A percentile compares a stretch with the other conserved stretches of the same genome.
phyloP scores from a whole-genome alignment of 1,140 invertebrate species.

The Trichomalopsis sarcophagae region DNA sequence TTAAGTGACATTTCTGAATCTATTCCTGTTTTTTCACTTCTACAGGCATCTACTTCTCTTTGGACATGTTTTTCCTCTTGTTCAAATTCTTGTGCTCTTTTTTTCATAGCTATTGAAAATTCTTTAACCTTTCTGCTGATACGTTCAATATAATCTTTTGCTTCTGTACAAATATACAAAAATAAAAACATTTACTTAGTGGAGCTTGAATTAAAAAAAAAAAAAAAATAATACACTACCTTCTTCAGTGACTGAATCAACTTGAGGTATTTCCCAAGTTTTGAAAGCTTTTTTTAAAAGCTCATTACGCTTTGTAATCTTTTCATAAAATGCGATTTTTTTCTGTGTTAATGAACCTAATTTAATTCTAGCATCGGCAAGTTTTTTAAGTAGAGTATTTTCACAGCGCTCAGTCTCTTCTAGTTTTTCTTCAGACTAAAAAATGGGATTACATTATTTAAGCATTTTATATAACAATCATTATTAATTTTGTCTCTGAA shows the following conservation, averaged over 20 bases:
- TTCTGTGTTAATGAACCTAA: constrained; percentile 49
- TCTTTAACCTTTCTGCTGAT: constrained; percentile 70
- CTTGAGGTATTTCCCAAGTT: constrained; percentile 58
- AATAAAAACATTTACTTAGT: not conserved
- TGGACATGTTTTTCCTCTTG: constrained; percentile 74
- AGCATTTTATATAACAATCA: constrained; percentile 8
- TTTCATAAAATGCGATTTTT: constrained; percentile 53
- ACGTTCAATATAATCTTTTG: constrained; percentile 58
- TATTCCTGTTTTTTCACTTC: constrained; percentile 70
- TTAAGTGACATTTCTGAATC: constrained; percentile 73
- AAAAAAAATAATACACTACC: constrained; percentile 54
- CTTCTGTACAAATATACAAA: constrained; percentile 57
- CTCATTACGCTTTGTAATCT: constrained; percentile 61
- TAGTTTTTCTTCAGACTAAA: constrained; percentile 51
- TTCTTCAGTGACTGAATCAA: constrained; percentile 57
- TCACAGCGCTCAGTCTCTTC: constrained; percentile 46
- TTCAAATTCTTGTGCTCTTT: constrained; percentile 69
- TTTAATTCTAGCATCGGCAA: constrained; percentile 52
- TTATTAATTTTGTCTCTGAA: constrained; percentile 5
- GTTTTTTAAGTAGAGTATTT: constrained; percentile 47
- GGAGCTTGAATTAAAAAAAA: not conserved
- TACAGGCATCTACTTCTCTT: constrained; percentile 70
- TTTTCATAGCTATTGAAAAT: constrained; percentile 69
- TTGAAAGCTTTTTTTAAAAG: constrained; percentile 59
- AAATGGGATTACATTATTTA: not conserved